Percentiles rank a stretch among this genome's conserved stretches.
Conservation (phyloP, 1,140 invertebrate genomes). For the Drosophila novamexicana region DNA sequence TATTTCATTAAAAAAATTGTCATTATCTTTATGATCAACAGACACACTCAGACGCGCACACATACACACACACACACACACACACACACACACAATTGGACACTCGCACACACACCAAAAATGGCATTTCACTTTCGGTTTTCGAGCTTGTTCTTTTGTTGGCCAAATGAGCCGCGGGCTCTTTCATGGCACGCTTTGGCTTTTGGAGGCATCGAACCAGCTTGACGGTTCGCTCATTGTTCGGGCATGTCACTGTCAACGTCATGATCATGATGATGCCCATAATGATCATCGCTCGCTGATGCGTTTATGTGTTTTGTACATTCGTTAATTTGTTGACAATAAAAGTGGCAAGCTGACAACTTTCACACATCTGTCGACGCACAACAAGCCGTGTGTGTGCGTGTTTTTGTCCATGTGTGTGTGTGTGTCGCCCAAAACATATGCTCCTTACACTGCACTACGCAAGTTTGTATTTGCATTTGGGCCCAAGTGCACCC, state of each 20-base stretch:
- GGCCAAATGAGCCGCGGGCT: conserved; percentile 55
- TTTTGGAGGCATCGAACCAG: conserved; percentile 34
- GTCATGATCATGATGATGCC: conserved; percentile 12
- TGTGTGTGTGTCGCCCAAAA: conserved; percentile 38
- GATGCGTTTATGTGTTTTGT: conserved; percentile 17
- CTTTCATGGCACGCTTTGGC: conserved; percentile 43
- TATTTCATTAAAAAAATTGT: conserved; percentile 78
- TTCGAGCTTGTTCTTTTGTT: conserved; percentile 76
- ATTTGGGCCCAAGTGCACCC: conserved; percentile 31
- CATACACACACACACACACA: neutral
- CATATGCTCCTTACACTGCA: conserved; percentile 10
- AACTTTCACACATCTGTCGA: conserved; percentile 76
- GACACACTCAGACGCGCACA: neutral
- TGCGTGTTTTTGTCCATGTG: neutral
- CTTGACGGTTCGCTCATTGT: conserved; percentile 42
- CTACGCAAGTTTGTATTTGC: conserved; percentile 18
- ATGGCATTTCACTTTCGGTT: conserved; percentile 73
- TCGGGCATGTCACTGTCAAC: conserved; percentile 23
- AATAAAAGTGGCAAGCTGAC: conserved; percentile 75
- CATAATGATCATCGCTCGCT: conserved; percentile 27
- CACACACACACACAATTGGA: neutral
- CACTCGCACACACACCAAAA: conserved; percentile 10
- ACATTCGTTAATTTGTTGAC: conserved; percentile 71
- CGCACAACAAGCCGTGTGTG: conserved; percentile 7
- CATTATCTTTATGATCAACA: conserved; percentile 72